These are phyloP conservation scores for Hirtodrosophila histrioides DNA, from an alignment of 2,888 invertebrate species.

Conservation along the genomic window DNA sequence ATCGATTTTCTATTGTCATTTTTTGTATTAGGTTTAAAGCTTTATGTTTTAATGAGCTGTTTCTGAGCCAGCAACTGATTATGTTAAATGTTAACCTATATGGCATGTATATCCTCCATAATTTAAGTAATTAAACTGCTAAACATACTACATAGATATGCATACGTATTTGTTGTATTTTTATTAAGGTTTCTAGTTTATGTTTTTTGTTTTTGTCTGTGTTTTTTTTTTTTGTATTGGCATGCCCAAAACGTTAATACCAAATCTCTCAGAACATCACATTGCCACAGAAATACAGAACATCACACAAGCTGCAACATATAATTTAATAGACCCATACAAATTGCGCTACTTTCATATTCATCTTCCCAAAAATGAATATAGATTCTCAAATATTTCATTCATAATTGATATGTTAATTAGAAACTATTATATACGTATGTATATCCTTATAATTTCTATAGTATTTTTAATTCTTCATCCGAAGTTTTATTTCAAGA, in stretches of 20 bases:
- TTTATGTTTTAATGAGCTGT: slow-evolving; percentile 64
- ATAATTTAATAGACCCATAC: background rate
- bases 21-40: slow-evolving; percentile 76
- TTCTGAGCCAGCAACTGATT: slow-evolving; percentile 71
- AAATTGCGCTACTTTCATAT: no score
- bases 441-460: no score
- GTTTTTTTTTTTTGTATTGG: slow-evolving; percentile 25
- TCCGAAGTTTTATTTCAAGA: background rate
- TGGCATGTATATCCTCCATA: slow-evolving; percentile 43
- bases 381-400: no score
- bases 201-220: slow-evolving; percentile 72
- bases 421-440: no score
- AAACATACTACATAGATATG: slow-evolving; percentile 17
- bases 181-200: slow-evolving; percentile 60
- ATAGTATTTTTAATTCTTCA: background rate
- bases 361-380: no score
- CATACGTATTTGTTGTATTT: slow-evolving; percentile 53
- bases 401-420: no score
- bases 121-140: slow-evolving; percentile 20
- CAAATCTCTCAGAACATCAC: slow-evolving; percentile 12
- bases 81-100: slow-evolving; percentile 71
- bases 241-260: slow-evolving; percentile 5
- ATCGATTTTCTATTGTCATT: slow-evolving; percentile 60
- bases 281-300: background rate
- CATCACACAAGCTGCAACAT: background rate